These are phyloP conservation scores for Centroberyx gerrardi DNA, from an alignment of 2,797 vertebrate species.

Conservation along the genomic window DNA sequence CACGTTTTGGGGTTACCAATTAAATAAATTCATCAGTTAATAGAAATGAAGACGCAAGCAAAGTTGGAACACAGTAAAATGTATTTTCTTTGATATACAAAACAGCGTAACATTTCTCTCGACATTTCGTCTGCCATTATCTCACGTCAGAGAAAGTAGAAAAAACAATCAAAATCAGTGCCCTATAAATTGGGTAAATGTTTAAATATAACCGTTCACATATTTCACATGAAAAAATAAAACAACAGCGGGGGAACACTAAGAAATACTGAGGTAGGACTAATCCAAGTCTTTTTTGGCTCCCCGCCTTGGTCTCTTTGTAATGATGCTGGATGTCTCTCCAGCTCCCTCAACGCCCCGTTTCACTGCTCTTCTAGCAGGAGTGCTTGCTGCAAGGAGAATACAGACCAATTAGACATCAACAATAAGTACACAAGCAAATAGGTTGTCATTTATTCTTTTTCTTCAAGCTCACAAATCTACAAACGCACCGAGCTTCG, in stretches of 20 bases:
- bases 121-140: too few relatives aligned
- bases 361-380: conserved; percentile 48
- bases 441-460: neutral
- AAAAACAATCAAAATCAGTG: too few relatives aligned
- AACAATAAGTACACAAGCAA: neutral
- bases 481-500: conserved; percentile 84
- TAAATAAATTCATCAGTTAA: neutral
- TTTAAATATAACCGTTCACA: neutral
- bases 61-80: neutral
- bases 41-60: conserved; percentile 4
- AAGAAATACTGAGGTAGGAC: neutral
- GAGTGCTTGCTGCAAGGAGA: conserved; percentile 52
- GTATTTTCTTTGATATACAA: too few relatives aligned
- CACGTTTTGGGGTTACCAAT: neutral
- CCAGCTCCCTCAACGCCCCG: neutral
- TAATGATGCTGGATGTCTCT: neutral
- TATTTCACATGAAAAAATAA: neutral
- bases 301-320: conserved; percentile 49
- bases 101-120: too few relatives aligned
- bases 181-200: too few relatives aligned
- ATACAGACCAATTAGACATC: neutral
- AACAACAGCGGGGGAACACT: neutral
- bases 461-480: neutral
- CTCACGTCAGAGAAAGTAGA: too few relatives aligned
- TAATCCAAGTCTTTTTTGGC: neutral